Percentiles rank a stretch among this genome's conserved stretches.
phyloP scores from a whole-genome alignment of 23 tunicate species.

The Styela clava region DNA sequence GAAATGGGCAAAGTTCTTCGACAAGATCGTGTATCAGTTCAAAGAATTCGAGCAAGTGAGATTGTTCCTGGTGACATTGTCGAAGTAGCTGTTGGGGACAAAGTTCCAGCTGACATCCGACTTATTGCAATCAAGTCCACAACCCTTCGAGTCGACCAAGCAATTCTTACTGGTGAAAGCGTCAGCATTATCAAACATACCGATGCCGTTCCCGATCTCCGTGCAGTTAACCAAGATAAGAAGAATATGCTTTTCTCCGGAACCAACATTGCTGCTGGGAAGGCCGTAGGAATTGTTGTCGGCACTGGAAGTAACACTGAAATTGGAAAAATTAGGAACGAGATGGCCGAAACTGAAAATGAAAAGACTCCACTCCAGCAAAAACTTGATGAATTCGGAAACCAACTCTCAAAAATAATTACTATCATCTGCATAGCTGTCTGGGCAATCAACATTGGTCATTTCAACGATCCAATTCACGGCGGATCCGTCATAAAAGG shows the following conservation, averaged over 20 bases:
- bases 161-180: conserved; percentile 96
- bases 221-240: conserved; percentile 96
- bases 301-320: conserved; percentile 94
- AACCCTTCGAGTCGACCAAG: conserved; percentile 95
- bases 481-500: conserved; percentile 99
- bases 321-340: conserved; percentile 98
- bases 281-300: conserved; percentile 88
- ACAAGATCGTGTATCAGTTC: conserved; percentile 83
- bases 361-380: conserved; percentile 95
- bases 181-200: conserved; percentile 95
- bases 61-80: conserved; percentile 99
- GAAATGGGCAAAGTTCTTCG: conserved; percentile 98
- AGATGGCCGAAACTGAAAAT: conserved; percentile 96
- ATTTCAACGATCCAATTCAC: conserved; percentile 99
- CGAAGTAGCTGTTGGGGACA: conserved; percentile 99
- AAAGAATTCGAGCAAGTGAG: conserved; percentile 75
- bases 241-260: conserved; percentile 99
- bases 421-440: conserved; percentile 92
- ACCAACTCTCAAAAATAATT: conserved; percentile 94
- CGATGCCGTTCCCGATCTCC: conserved; percentile 83
- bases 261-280: conserved; percentile 96
- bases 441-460: conserved; percentile 99
- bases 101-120: conserved; percentile 98
- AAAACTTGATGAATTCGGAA: conserved; percentile 95
- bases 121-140: conserved; percentile 84